Percentiles rank a stretch among this genome's conserved stretches.
Conservation (phyloP, 2,113 vertebrate species). For the Seriola quinqueradiata region DNA sequence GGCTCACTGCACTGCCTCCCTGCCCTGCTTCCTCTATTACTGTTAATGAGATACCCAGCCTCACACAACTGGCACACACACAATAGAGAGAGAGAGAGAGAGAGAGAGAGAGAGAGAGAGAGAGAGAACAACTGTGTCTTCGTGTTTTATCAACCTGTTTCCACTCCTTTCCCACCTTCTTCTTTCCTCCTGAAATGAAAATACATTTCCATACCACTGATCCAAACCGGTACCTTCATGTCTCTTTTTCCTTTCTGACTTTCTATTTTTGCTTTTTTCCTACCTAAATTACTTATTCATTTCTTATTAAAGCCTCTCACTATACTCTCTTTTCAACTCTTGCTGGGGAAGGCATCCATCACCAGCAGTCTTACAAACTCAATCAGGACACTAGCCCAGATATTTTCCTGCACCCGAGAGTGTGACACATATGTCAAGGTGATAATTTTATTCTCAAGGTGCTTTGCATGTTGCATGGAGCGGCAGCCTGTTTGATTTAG, state of each 20-base stretch:
- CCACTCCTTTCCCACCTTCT: conserved; percentile 8
- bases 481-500: conserved; percentile 3
- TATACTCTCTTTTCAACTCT: conserved; percentile 12
- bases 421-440: conserved; percentile 16
- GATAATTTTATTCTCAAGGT: conserved; percentile 14
- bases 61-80: conserved; percentile 44
- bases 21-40: conserved; percentile 50
- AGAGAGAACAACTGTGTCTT: conserved; percentile 22
- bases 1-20: conserved; percentile 40
- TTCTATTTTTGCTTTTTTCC: conserved; percentile 13
- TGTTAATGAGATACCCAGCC: conserved; percentile 68
- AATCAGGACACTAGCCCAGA: conserved; percentile 28
- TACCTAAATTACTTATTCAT: conserved; percentile 40
- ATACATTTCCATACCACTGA: conserved; percentile 9
- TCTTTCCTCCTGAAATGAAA: conserved; percentile 14
- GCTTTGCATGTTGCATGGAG: neutral
- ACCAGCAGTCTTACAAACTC: conserved; percentile 12
- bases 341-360: conserved; percentile 16
- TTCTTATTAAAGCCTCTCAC: conserved; percentile 41
- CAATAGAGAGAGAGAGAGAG: conserved; percentile 10
- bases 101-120: conserved; percentile 1
- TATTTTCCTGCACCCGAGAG: neutral
- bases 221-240: neutral
- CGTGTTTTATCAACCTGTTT: conserved; percentile 24
- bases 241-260: conserved; percentile 7